Evolutionary conservation across 2,797 vertebrate species (phyloP).

Genomic region (Acanthurus leucopareius): DNA sequence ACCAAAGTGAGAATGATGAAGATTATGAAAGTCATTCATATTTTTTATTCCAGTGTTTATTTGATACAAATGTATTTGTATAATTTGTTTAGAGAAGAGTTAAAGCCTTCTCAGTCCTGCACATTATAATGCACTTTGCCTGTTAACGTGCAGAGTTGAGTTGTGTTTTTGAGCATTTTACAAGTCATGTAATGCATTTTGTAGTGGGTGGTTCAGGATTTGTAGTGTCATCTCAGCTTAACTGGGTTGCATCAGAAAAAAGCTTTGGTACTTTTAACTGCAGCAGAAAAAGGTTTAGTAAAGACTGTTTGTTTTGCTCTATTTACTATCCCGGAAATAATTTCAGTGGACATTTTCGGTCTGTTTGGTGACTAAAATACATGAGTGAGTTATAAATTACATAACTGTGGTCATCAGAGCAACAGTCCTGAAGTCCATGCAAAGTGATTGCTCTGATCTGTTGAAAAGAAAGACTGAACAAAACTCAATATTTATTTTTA

Average conservation of each 20-base stretch:
- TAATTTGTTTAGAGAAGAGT: slow-evolving; percentile 2
- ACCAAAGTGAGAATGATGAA: neutral
- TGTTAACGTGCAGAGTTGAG: slow-evolving; percentile 38
- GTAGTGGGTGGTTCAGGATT: slow-evolving; percentile 43
- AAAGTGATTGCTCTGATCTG: slow-evolving; percentile 3
- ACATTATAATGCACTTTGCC: slow-evolving; percentile 49
- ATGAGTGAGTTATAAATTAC: slow-evolving; percentile 8
- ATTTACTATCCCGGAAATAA: slow-evolving; percentile 9
- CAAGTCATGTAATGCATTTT: slow-evolving; percentile 70
- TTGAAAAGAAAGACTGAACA: neutral
- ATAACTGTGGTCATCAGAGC: slow-evolving; percentile 6
- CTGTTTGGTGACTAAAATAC: slow-evolving; percentile 12
- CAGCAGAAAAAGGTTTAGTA: slow-evolving; percentile 21
- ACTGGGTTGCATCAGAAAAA: neutral
- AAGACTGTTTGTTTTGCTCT: slow-evolving; percentile 17
- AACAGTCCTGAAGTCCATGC: neutral
- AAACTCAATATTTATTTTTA: neutral
- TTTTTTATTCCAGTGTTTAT: neutral
- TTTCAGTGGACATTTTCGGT: neutral
- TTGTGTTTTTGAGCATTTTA: slow-evolving; percentile 54
- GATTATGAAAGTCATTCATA: neutral
- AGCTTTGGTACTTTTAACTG: slow-evolving; percentile 1
- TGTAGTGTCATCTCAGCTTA: slow-evolving; percentile 45
- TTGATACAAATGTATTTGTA: neutral
- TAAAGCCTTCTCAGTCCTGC: slow-evolving; percentile 22